Evolutionary conservation across 1,140 invertebrate species (phyloP), one percentile per base, ranked within the genome.

Genomic region (Stegodyphus dumicola): DNA sequence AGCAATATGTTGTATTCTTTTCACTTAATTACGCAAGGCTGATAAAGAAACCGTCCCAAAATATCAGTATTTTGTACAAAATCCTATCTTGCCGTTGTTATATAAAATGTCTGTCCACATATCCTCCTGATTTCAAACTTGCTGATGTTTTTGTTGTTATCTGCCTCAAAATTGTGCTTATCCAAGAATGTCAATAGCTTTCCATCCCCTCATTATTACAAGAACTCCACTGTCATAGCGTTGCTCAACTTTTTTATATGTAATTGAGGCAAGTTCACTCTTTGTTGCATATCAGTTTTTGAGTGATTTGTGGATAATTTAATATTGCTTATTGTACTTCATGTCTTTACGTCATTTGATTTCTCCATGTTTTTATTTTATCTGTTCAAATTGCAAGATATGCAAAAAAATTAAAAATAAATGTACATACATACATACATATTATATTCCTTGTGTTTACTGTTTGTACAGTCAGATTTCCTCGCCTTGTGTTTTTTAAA

Each of bases 21-120:
- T 74, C 71, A 54, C 18, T 67, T 84, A 48, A 76, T 56, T 54
- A 69, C 67, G 70, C 70, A 81, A 81, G 53, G 70, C 70, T 64
- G 67, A 81, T 51, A 49, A 64, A 66, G 81, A 84, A 84, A 84
- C 81, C 81, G 81, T 84, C 81, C 81, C 81, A 74, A 75, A 76
- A 84, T 84, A 84, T 84, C 81, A 84, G 81, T 84, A 84, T 84
- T 84, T 84, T 84, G 56, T 84, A 84, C 71, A 76, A 76, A 84
- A 69, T 64, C 73, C 6, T n/a, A 84, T 33, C 73, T 84, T 76
- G 73, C 71, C 69, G 64, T 81, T 73, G 52, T 71, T 80, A 71
- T 71, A 33, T 5, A 76, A 53, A 67, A 54, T 74, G 49, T 74
- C 49, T 74, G 49, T 74, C 71, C 71, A 74, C 71, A 74, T 74